Base-by-base conservation (phyloP, 2,888 invertebrate species). In the Nasonia oneida region DNA sequence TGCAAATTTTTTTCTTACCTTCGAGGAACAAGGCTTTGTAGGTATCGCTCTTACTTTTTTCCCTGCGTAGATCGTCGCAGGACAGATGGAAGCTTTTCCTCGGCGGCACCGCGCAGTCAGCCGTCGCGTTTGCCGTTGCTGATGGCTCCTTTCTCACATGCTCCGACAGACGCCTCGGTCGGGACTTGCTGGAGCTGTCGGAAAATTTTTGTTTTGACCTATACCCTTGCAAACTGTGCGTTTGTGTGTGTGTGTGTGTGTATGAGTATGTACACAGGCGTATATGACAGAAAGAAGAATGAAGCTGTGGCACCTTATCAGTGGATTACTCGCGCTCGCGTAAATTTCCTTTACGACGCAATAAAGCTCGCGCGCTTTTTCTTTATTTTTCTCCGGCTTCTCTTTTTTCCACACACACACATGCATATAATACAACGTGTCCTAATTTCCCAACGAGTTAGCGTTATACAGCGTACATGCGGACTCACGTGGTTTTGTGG, bases 81-180 rank as follows among this genome's bases (percentile, higher is more conserved):
- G 92, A 91, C 12, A 89, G 87, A 73, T 92, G 90, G 74, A 91
- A 90, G 86, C 89, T 90, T 87, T 90, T 92, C 85, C 90, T 92
- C 15, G 85, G 39, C 15, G 67, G 12, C 84, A 39, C 86, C 90
- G 6, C 90, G 89, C 37, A 37, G 37, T 86, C 91, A 91, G 14
- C 90, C 90, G 70, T 15, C 10, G 12, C 82, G 39, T 90, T 90
- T 15, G 89, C 86, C 3, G 89, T 87, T 15, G 84, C 85, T 18
- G 29, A 29, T 29, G 90, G 89, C 84, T 93, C 93, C 81, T 91
- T 92, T 84, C 90, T 91, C 81, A 92, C 90, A 85, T 92, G 91
- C 77, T 93, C 93, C 33, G 93, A 93, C 6, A 93, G 88, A 75
- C 92, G 89, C 78, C 91, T 90, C 50, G 92, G 89, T 87, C 92